Percentiles rank a stretch among this genome's conserved stretches.
Conservation (phyloP, 2,888 invertebrate genomes). For the Ectropis crepuscularia region DNA sequence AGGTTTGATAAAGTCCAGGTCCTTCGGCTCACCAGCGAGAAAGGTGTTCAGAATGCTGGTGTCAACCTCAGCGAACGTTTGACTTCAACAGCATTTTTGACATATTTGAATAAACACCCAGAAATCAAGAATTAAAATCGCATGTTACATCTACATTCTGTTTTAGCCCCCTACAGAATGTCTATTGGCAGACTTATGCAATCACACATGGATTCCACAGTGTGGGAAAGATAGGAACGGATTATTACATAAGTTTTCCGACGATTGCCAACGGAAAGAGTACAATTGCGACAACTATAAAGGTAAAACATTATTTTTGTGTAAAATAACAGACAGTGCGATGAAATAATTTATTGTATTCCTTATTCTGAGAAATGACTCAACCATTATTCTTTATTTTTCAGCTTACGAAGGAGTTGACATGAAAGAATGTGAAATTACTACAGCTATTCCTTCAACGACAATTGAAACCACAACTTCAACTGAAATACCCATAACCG, state of each 20-base stretch:
- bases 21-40: too few relatives aligned
- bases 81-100: too few relatives aligned
- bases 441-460: slow-evolving; percentile 28
- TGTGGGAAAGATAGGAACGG: slow-evolving; percentile 55
- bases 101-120: too few relatives aligned
- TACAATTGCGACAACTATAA: slow-evolving; percentile 62
- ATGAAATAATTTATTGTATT: too few relatives aligned
- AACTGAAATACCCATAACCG: slow-evolving; percentile 5
- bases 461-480: slow-evolving; percentile 12
- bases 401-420: slow-evolving; percentile 28
- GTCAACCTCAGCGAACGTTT: too few relatives aligned
- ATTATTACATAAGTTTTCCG: slow-evolving; percentile 56
- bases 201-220: slow-evolving; percentile 55
- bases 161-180: slow-evolving; percentile 58
- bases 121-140: too few relatives aligned
- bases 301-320: slow-evolving; percentile 38
- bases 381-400: slow-evolving; percentile 7
- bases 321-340: too few relatives aligned
- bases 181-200: slow-evolving; percentile 56
- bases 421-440: background rate
- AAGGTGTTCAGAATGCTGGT: too few relatives aligned
- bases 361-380: too few relatives aligned
- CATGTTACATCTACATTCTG: background rate
- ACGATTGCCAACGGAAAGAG: slow-evolving; percentile 67
- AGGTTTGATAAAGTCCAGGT: too few relatives aligned